phyloP scores from a whole-genome alignment of 2,797 vertebrate species.

The Vultur gryphus region DNA sequence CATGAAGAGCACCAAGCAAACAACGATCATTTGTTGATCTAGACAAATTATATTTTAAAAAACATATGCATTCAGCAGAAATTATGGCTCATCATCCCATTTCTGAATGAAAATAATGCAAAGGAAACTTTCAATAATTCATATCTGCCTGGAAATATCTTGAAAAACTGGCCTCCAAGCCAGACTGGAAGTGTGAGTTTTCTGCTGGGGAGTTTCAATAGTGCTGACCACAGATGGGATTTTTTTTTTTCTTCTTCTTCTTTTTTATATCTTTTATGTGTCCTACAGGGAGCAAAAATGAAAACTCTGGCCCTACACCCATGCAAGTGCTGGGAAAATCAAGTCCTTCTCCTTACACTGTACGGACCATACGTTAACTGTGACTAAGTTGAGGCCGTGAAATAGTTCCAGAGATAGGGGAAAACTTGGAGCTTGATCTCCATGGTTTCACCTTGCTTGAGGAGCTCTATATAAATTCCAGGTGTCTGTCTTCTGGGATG shows the following conservation, averaged over 20 bases:
- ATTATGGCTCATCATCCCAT: not conserved
- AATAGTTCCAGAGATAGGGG: not conserved
- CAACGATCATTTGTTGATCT: not conserved
- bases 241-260: not conserved
- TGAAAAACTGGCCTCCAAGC: not conserved
- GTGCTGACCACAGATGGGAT: not conserved
- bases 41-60: not conserved
- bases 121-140: not conserved
- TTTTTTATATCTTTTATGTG: not conserved
- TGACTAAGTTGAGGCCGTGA: not conserved
- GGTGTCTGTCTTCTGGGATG: conserved; percentile 80
- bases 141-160: not conserved
- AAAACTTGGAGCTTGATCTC: not conserved
- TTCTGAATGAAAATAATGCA: not conserved
- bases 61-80: not conserved
- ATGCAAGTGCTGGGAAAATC: not conserved
- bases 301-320: not conserved
- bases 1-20: not conserved
- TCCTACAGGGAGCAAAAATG: not conserved
- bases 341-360: not conserved
- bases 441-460: not conserved
- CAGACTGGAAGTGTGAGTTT: not conserved
- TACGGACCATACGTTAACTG: not conserved
- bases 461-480: conserved; percentile 78
- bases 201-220: not conserved